Conservation (phyloP, 2,888 invertebrate species). For the Diadegma fenestrale region DNA sequence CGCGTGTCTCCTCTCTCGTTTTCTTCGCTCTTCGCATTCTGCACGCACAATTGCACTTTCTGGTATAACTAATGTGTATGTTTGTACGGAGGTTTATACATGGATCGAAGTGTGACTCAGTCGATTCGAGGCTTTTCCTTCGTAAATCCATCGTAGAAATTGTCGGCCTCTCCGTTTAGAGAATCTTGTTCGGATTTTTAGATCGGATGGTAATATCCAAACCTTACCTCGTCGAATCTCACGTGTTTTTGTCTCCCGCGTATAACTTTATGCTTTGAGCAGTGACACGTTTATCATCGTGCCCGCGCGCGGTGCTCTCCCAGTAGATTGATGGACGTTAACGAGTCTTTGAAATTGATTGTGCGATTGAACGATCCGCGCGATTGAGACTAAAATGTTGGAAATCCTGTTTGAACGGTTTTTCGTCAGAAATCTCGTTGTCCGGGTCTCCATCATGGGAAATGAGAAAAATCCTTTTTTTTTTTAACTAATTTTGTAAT, state of each 20-base stretch:
- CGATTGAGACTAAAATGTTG: neutral
- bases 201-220: neutral
- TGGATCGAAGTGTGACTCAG: constrained; percentile 17
- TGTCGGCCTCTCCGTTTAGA: constrained; percentile 5
- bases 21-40: constrained; percentile 7
- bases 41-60: neutral
- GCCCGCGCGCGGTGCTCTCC: neutral
- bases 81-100: neutral
- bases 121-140: constrained; percentile 34
- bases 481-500: no score
- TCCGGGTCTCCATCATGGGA: neutral
- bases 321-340: neutral
- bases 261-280: neutral
- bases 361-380: neutral
- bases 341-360: neutral
- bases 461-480: no score
- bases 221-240: neutral
- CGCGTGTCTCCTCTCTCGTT: constrained; percentile 48
- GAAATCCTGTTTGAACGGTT: neutral
- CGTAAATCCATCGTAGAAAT: constrained; percentile 33
- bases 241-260: neutral
- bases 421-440: neutral
- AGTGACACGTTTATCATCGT: constrained; percentile 1
- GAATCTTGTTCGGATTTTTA: neutral
- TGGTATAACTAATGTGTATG: neutral